Evolutionary conservation across 2,797 vertebrate genomes (phyloP), one percentile per base, ranked within the genome.

Genomic region (Lepilemur ruficaudatus): DNA sequence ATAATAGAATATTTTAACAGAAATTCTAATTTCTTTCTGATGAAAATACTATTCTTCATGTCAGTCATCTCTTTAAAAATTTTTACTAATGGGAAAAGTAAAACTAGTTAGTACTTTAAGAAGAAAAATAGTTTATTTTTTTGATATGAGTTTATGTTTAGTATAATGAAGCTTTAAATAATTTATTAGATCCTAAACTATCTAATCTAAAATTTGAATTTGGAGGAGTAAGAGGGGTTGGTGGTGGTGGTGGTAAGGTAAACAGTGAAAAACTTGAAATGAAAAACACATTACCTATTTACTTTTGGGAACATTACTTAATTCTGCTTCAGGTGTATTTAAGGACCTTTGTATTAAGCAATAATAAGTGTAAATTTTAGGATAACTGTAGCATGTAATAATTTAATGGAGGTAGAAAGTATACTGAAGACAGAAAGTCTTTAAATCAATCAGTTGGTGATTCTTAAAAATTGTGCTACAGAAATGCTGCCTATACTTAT

Each of bases 91-190:
- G 70, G 69, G 73, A 79, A 82, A 96, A 93, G 65, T 32, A 75
- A 93, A 92, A 55, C 14, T 52, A 85, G 23, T 86, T 96, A 82
- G 28, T 89, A 88, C 35, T 94, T 94, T 89, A 89, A 86, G 52
- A 91, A 94, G 61, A 30, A 84, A 96, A 90, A 76, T 80, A 38
- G 38, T 46, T 79, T 48, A 41, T 89, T 91, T 75, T 57, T 67
- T 76, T 93, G 38, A 35, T 72, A 30, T 7, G 61, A 89, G 12
- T 96, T 96, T 69, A 65, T 94, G 72, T 65, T 82, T 95, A 38
- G 10, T 86, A 43, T 84, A 96, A 79, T 82, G 63, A 94, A 50
- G 41, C 91, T 73, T 93, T 89, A 76, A 94, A 82, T 96, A 75
- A 52, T 91, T 69, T 80, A 50, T 67, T 91, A 72, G 32, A 48